These are phyloP conservation scores for Coreoperca whiteheadi DNA, from an alignment of 2,113 vertebrate species.

Conservation along the genomic window DNA sequence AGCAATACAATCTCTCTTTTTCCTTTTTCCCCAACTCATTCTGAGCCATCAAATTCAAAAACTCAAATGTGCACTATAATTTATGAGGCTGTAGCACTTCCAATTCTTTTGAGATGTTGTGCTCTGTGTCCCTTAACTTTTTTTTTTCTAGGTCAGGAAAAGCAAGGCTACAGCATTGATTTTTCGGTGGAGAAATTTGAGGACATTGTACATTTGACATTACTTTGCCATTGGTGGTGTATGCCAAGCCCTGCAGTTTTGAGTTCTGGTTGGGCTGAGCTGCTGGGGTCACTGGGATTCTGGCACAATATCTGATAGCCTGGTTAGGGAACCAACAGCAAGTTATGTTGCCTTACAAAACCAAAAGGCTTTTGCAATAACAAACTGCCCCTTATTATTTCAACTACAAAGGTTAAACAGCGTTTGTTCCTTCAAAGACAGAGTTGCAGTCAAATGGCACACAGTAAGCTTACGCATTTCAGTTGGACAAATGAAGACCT, in stretches of 20 bases:
- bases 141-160: conserved; percentile 61
- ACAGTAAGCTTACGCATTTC: conserved; percentile 55
- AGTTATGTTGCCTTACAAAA: conserved; percentile 49
- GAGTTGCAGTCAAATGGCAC: conserved; percentile 67
- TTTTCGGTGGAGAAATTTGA: conserved; percentile 36
- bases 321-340: conserved; percentile 54
- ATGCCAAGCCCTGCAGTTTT: conserved; percentile 27
- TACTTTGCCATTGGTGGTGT: conserved; percentile 44
- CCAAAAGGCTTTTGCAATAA: conserved; percentile 53
- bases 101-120: conserved; percentile 73
- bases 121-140: conserved; percentile 52
- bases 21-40: conserved; percentile 59
- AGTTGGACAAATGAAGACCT: conserved; percentile 66
- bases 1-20: conserved; percentile 79
- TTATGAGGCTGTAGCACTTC: conserved; percentile 74
- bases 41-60: conserved; percentile 75
- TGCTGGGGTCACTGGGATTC: conserved; percentile 37
- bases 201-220: conserved; percentile 51
- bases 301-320: conserved; percentile 46
- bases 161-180: conserved; percentile 22
- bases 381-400: conserved; percentile 65
- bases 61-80: conserved; percentile 77
- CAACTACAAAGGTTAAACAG: conserved; percentile 76
- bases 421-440: conserved; percentile 68
- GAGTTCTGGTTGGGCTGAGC: conserved; percentile 20